phyloP scores from a whole-genome alignment of 2,113 vertebrate genomes.

The Anser cygnoides region DNA sequence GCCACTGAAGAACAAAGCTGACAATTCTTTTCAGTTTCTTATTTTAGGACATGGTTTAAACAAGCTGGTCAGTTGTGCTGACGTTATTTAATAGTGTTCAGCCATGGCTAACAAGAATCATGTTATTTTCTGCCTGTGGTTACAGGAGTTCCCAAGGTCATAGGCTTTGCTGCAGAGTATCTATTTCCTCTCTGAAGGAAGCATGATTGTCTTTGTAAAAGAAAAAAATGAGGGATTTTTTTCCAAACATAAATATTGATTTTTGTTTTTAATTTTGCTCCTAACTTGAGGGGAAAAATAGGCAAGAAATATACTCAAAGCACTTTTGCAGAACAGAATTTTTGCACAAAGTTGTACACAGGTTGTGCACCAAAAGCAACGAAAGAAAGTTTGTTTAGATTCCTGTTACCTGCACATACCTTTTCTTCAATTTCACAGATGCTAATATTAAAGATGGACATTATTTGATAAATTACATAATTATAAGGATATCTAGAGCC shows the following conservation, averaged over 20 bases:
- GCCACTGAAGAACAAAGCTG: not conserved
- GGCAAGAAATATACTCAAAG: not conserved
- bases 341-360: not conserved
- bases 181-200: not conserved
- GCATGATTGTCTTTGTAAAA: not conserved
- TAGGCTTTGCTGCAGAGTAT: not conserved
- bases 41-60: not conserved
- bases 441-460: not conserved
- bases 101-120: not conserved
- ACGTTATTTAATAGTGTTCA: not conserved
- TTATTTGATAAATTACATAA: not conserved
- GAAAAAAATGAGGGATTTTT: not conserved
- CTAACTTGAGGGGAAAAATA: not conserved
- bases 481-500: not conserved
- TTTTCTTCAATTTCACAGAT: not conserved
- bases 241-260: not conserved
- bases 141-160: not conserved
- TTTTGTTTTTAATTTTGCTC: not conserved
- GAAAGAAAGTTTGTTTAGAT: not conserved
- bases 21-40: not conserved
- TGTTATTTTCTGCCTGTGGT: not conserved
- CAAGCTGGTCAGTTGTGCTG: not conserved
- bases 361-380: rapidly evolving
- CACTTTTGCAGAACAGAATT: not conserved
- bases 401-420: not conserved